phyloP scores from a whole-genome alignment of 2,113 vertebrate species.

The Vidua macroura region DNA sequence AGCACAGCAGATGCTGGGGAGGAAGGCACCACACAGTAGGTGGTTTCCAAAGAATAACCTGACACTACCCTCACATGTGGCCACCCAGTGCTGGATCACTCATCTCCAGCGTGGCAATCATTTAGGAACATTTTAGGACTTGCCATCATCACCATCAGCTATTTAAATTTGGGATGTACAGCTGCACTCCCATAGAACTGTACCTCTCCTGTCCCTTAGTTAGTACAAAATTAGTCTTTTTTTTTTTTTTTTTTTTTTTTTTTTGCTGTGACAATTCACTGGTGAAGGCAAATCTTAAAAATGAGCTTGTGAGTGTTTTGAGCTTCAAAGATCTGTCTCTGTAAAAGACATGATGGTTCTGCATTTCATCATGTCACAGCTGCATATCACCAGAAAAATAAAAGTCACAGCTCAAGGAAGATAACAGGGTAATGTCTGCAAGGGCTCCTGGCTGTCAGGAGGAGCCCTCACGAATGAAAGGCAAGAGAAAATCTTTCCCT shows the following conservation, averaged over 20 bases:
- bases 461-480: background rate
- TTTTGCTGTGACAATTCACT: background rate
- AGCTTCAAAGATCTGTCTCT: background rate
- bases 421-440: background rate
- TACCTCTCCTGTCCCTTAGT: background rate
- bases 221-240: background rate
- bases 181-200: background rate
- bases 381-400: background rate
- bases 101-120: background rate
- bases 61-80: background rate
- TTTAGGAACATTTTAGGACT: background rate
- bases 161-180: background rate
- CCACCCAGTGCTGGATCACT: background rate
- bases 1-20: background rate
- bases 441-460: background rate
- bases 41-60: background rate
- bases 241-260: background rate
- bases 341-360: background rate
- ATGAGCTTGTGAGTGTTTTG: background rate
- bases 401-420: background rate
- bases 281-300: background rate
- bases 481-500: background rate
- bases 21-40: background rate
- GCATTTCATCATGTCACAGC: background rate
- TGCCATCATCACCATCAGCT: background rate